phyloP scores from a whole-genome alignment of 2,113 vertebrate species.

The Lepus americanus region DNA sequence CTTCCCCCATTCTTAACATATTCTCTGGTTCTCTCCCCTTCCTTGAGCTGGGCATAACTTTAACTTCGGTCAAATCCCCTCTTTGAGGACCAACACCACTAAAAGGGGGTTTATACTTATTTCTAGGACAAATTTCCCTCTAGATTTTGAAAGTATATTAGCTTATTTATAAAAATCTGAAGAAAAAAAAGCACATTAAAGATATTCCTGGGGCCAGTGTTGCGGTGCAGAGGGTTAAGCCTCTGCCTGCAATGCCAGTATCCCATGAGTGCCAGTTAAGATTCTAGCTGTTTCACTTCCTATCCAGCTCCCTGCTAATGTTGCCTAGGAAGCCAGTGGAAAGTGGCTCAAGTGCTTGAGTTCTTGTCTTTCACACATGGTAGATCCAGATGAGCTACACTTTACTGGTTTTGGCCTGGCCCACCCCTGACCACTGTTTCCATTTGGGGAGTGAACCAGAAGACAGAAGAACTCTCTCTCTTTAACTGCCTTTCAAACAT shows the following conservation, averaged over 20 bases:
- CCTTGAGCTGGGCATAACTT: background rate
- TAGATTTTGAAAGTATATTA: conserved; percentile 13
- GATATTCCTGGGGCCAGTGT: background rate
- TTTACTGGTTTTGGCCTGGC: too few relatives aligned
- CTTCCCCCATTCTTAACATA: background rate
- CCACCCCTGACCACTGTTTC: too few relatives aligned
- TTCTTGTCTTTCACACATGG: background rate
- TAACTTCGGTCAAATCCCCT: conserved; percentile 34
- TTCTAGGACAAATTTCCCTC: background rate
- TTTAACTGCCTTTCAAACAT: background rate
- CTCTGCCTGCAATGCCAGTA: too few relatives aligned
- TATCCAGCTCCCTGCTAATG: background rate
- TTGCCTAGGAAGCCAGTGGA: too few relatives aligned
- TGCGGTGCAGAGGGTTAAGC: too few relatives aligned
- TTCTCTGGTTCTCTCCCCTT: background rate
- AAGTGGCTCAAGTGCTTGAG: too few relatives aligned
- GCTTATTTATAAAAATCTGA: conserved; percentile 47
- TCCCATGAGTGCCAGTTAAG: too few relatives aligned
- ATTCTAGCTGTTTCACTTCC: too few relatives aligned
- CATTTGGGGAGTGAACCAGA: too few relatives aligned
- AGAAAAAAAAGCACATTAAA: conserved; percentile 2
- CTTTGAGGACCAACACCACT: background rate
- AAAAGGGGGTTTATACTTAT: conserved; percentile 2
- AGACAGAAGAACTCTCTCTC: too few relatives aligned
- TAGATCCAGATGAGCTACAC: too few relatives aligned